These are phyloP conservation scores for Coreoperca whiteheadi DNA, from an alignment of 2,113 vertebrate genomes.

Conservation along the genomic window DNA sequence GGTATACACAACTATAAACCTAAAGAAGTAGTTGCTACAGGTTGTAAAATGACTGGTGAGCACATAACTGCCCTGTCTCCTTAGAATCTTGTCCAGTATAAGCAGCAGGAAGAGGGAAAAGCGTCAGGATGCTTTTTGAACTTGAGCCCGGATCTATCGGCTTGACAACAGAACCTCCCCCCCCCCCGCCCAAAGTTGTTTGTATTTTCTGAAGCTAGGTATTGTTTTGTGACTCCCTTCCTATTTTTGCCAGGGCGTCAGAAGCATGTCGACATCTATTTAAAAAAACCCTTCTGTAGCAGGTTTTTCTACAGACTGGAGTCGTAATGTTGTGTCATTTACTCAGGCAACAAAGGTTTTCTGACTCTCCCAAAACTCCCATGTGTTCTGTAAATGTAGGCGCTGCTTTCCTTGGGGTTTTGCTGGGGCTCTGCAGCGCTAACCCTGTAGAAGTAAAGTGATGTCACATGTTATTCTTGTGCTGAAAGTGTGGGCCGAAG, in stretches of 20 bases:
- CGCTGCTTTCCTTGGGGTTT: slow-evolving; percentile 15
- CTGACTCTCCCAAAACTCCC: slow-evolving; percentile 9
- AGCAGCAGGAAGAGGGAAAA: slow-evolving; percentile 73
- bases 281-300: slow-evolving; percentile 11
- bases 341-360: slow-evolving; percentile 17
- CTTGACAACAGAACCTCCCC: slow-evolving; percentile 1
- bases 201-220: slow-evolving; percentile 35
- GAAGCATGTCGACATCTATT: slow-evolving; percentile 40
- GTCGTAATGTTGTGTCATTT: neutral
- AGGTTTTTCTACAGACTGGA: neutral
- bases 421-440: neutral
- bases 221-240: slow-evolving; percentile 50
- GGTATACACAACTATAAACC: neutral
- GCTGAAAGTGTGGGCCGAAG: slow-evolving; percentile 59
- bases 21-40: slow-evolving; percentile 4
- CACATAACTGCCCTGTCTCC: neutral
- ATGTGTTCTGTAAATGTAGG: slow-evolving; percentile 25
- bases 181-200: neutral
- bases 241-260: slow-evolving; percentile 49
- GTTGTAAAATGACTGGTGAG: slow-evolving; percentile 38
- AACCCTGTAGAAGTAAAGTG: slow-evolving; percentile 57
- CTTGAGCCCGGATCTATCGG: slow-evolving; percentile 60
- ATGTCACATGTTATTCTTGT: slow-evolving; percentile 79
- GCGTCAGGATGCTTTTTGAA: slow-evolving; percentile 63
- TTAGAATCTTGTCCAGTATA: slow-evolving; percentile 56